Evolutionary conservation across 2,888 invertebrate species (phyloP).

Genomic region (Acanthacorydalis orientalis): DNA sequence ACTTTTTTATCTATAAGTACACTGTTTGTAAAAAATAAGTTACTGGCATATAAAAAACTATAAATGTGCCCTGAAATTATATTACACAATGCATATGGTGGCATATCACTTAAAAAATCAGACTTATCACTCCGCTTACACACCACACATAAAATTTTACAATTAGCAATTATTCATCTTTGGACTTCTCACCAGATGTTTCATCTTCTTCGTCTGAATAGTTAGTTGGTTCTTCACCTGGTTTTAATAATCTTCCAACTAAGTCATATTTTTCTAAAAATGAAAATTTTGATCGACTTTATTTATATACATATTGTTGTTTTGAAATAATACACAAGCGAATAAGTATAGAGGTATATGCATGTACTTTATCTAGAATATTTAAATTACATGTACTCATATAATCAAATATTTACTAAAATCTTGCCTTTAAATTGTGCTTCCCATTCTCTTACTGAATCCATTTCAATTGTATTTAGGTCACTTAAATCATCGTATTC

Average conservation of each 20-base stretch:
- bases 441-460: constrained; percentile 92
- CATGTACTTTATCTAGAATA: background rate
- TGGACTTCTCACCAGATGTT: constrained; percentile 26
- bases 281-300: background rate
- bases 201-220: constrained; percentile 77
- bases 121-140: background rate
- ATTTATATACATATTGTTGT: no score
- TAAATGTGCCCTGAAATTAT: no score
- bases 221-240: constrained; percentile 76
- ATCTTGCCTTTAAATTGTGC: constrained; percentile 80
- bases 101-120: background rate
- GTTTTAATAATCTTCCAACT: constrained; percentile 77
- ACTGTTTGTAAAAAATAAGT: no score
- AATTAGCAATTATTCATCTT: constrained; percentile 17
- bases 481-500: constrained; percentile 94
- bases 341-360: background rate
- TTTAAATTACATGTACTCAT: background rate
- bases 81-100: no score
- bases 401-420: background rate
- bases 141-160: constrained; percentile 2
- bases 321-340: no score
- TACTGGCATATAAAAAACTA: no score
- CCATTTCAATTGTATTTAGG: constrained; percentile 84
- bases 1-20: no score
- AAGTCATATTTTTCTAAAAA: constrained; percentile 81